Evolutionary conservation across 2,888 invertebrate genomes (phyloP).

Genomic region (Polyploca ridens): DNA sequence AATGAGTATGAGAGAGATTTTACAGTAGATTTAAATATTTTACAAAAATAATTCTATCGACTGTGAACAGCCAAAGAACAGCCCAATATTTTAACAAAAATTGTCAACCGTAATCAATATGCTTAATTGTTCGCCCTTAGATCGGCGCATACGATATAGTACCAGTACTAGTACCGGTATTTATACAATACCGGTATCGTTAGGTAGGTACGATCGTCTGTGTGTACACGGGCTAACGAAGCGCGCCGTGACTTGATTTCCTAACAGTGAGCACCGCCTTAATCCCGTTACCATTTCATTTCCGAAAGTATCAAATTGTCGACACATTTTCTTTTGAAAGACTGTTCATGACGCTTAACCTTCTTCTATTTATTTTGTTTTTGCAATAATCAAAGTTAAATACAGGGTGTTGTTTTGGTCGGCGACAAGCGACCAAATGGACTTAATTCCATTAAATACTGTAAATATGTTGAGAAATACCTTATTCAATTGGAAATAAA

Average conservation of each 20-base stretch:
- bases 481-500: too few species aligned
- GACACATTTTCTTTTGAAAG: background rate
- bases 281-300: conserved; percentile 48
- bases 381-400: too few species aligned
- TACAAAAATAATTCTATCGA: too few species aligned
- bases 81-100: too few species aligned
- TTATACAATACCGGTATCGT: background rate
- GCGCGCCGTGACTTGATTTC: conserved; percentile 55
- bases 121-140: background rate
- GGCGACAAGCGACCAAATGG: too few species aligned
- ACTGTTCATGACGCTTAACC: background rate
- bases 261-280: conserved; percentile 40
- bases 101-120: background rate
- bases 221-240: conserved; percentile 61
- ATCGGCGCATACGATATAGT: background rate
- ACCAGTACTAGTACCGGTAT: background rate
- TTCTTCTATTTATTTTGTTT: background rate
- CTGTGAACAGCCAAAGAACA: too few species aligned
- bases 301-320: conserved; percentile 23
- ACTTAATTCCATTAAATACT: too few species aligned
- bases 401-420: too few species aligned
- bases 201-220: conserved; percentile 17
- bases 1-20: too few species aligned
- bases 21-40: too few species aligned
- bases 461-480: too few species aligned